Base-by-base conservation (phyloP, 2,113 vertebrate genomes). In the Oryzias javanicus region DNA sequence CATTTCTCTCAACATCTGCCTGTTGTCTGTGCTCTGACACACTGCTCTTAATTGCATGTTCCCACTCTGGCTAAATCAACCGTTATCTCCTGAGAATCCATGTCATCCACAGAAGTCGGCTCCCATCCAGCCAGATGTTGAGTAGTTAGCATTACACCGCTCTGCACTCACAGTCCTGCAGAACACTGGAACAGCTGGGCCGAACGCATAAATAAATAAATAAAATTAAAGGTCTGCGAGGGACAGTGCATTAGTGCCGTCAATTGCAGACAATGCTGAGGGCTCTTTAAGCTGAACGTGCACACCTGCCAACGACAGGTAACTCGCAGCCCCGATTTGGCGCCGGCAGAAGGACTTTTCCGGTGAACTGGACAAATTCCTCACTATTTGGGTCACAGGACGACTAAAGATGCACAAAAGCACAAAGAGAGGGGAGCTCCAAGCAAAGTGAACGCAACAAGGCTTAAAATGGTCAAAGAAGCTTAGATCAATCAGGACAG, bases 401-500 rank as follows among this genome's bases (percentile, higher is more conserved):
- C 72, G 75, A 74, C 70, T 25, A 42, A 76, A 86, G 83, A 66
- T 77, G 65, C 72, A 77, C 42, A 66, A 73, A 49, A 73, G 64
- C 69, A 76, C 63, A 84, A 80, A 86, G 79, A 76, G 78, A 76
- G 16, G 19, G 64, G 79, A 80, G 78, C 80, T 78, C 76, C 72
- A 74, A 73, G 80, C 82, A 84, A 90, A 90, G 85, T 85, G 79
- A 87, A 86, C 78, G 86, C 78, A 89, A 89, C 88, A 83, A 86
- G 81, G 88, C 86, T 90, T 89, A 88, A 89, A 89, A 84, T 75
- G 66, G 79, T 78, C 79, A 88, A 89, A 90, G 85, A 70, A 86
- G 88, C 87, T 90, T 90, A 90, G 88, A 88, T 86, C 87, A 89
- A 89, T 86, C 82, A 85, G 88, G 82, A 86, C 84, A 84, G 85